A percentile compares a stretch with the other conserved stretches of the same genome.
These are phyloP conservation scores for Mesocentrotus franciscanus DNA, from an alignment of 53 echinoderm and acorn worm species.

Conservation along the genomic window DNA sequence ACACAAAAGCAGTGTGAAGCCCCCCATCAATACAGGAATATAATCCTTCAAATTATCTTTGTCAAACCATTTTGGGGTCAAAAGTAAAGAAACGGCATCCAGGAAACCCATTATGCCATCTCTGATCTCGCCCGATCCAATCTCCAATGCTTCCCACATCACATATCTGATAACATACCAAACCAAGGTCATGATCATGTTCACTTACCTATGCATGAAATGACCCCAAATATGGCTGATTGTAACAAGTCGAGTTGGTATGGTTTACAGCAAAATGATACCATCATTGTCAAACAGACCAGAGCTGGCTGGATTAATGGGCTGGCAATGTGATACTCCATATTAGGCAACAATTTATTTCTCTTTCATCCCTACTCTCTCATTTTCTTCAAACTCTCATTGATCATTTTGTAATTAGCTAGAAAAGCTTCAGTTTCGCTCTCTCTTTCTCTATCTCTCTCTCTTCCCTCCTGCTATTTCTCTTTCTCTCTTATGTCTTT, in stretches of 20 bases:
- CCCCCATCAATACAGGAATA: slow-evolving; percentile 4
- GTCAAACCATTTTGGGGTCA: neutral
- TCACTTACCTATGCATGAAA: slow-evolving; percentile 47
- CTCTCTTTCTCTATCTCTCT: neutral
- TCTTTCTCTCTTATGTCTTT: neutral
- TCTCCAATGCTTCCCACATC: slow-evolving; percentile 7
- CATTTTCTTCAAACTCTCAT: neutral
- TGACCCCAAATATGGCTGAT: slow-evolving; percentile 14
- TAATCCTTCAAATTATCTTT: slow-evolving; percentile 9
- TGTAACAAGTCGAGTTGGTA: neutral
- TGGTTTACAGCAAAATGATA: slow-evolving; percentile 17
- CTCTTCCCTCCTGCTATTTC: neutral
- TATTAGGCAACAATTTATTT: slow-evolving; percentile 40
- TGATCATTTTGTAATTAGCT: slow-evolving; percentile 8
- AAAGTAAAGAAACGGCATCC: neutral
- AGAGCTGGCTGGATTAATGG: slow-evolving; percentile 1
- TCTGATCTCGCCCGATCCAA: neutral
- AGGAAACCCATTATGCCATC: neutral
- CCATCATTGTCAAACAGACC: slow-evolving; percentile 1
- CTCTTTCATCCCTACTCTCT: neutral
- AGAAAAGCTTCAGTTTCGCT: neutral
- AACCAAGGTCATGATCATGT: slow-evolving; percentile 39
- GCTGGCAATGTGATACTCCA: neutral
- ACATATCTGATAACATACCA: slow-evolving; percentile 45
- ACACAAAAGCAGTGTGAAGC: neutral